phyloP scores from a whole-genome alignment of 1,140 invertebrate genomes.

The Brachionus plicatilis region DNA sequence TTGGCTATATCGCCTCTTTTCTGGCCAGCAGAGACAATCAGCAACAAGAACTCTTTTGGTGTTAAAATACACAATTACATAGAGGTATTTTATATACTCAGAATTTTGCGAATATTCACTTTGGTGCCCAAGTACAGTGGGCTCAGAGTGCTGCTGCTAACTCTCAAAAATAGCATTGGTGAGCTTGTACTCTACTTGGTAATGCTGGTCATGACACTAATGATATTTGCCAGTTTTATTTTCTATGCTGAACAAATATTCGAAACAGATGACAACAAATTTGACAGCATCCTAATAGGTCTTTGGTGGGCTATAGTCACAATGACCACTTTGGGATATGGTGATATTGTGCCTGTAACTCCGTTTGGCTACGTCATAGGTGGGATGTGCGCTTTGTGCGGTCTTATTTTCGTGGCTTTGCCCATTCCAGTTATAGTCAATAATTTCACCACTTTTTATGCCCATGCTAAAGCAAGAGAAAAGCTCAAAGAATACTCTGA shows the following conservation, averaged over 20 bases:
- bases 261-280: slow-evolving; percentile 32
- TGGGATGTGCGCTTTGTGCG: slow-evolving; percentile 26
- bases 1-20: slow-evolving; percentile 42
- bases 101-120: slow-evolving; percentile 52
- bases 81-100: slow-evolving; percentile 46
- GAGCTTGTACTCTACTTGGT: slow-evolving; percentile 70
- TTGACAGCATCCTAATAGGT: slow-evolving; percentile 11
- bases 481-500: slow-evolving; percentile 33
- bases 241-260: slow-evolving; percentile 82
- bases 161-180: slow-evolving; percentile 51
- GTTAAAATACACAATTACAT: slow-evolving; percentile 43
- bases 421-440: slow-evolving; percentile 41
- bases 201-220: slow-evolving; percentile 89
- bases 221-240: slow-evolving; percentile 90
- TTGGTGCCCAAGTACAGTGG: slow-evolving; percentile 50
- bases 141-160: slow-evolving; percentile 51
- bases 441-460: slow-evolving; percentile 38
- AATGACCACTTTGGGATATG: slow-evolving; percentile 41
- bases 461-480: not conserved
- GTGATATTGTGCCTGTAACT: slow-evolving; percentile 36
- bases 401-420: slow-evolving; percentile 29
- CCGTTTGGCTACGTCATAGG: slow-evolving; percentile 28
- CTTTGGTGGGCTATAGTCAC: slow-evolving; percentile 41
- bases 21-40: not conserved
- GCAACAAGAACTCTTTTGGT: not conserved